Evolutionary conservation across 1,140 invertebrate genomes (phyloP), one percentile per base, ranked within the genome.

Genomic region (Nasonia longicornis): DNA sequence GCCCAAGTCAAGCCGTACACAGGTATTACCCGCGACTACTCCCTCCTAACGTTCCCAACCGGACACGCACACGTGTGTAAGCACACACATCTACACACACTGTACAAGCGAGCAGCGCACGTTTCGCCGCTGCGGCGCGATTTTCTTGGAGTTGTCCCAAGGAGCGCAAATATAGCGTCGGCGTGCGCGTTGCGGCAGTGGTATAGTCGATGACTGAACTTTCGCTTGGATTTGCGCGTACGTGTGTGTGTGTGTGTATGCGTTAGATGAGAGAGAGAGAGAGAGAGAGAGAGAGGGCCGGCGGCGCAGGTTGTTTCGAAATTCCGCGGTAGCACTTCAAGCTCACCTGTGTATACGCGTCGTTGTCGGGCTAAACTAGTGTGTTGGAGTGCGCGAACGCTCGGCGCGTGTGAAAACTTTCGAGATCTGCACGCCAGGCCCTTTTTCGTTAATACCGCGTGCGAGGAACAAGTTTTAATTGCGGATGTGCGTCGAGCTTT

Each of bases 91-190:
- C 26, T 48, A 58, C 20, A 12, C 35, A 10, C 16, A 38, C 29
- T 38, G 14, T 29, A 38, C 22, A 29, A 20, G 11, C n/a, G 26
- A 42, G 8, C 66, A 31, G 29, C 48, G 26, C 52, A 42, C 70
- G 52, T 67, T 64, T 74, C 38, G 58, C 58, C 48, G 71, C 48
- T 29, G 22, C 22, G 67, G 63, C 48, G 29, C 26, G 20, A 29
- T 79, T 72, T 38, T 80, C 58, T 79, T 80, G 78, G 78, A 74
- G 70, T 73, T 74, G 78, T 74, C 22, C 71, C 78, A 73, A 80
- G 16, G 35, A 74, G 58, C 58, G 78, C 78, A 80, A 80, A 80
- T 80, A 80, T 80, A 73, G 71, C 35, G 69, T 0, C 12, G 42
- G 77, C 69, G 71, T 8, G 31, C 1, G 22, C 12, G 71, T 10